Evolutionary conservation across 2,113 vertebrate genomes (phyloP), one percentile per base, ranked within the genome.

Genomic region (Bufo bufo): DNA sequence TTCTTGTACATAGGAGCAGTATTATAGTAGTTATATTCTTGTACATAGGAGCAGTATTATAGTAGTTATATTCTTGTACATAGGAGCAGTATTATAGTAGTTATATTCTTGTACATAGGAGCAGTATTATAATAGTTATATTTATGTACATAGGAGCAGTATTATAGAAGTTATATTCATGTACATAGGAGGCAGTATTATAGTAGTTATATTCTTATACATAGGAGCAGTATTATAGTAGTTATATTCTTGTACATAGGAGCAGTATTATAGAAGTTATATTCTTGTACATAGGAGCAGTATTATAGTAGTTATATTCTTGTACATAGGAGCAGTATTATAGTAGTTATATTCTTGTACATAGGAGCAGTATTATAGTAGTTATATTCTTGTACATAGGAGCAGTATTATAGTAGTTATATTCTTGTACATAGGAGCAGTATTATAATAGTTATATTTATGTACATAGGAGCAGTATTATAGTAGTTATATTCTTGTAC

Each of bases 311-410:
- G 33, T 33, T 33, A 33, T 33, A 1, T 1, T 33, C 33, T 33
- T 33, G 33, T 33, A 1, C 33, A 52, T 5, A 9, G 52, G 52
- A 9, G 61, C 19, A 65, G 61, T 43, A 71, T 43, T 71, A 71
- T 71, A 71, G 66, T 71, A 71, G 66, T 71, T 71, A 71, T 71
- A 43, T 43, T 71, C 66, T 71, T 71, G 66, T 71, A 71, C 16
- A 71, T 71, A 71, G 66, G 66, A 14, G 66, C 23, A 43, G 66
- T 71, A 71, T 33, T 71, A 71, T 71, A 71, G 23, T 33, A 71
- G n/a, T 33, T 71, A 71, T 71, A 71, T 71, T 71, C 66, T 43
- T 71, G 23, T 71, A 71, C 16, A 71, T 63, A 63, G 17, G 61
- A 7, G 61, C 61, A 63, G 17, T 63, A 63, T 20, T 63, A 63